A percentile compares a stretch with the other conserved stretches of the same genome.
These are phyloP conservation scores for Prenolepis imparis DNA, from an alignment of 2,888 invertebrate species.

Conservation along the genomic window DNA sequence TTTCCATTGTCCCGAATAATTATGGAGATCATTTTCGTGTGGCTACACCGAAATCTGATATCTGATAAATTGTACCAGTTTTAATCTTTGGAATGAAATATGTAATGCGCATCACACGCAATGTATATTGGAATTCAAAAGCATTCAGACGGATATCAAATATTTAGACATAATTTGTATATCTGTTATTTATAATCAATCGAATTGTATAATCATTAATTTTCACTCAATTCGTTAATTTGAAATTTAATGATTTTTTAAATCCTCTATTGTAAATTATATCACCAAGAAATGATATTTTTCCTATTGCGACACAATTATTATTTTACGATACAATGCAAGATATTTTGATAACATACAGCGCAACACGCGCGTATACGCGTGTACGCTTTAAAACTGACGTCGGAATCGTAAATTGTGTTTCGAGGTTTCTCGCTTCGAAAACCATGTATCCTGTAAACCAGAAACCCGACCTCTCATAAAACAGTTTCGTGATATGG, in stretches of 20 bases:
- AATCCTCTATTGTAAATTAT: not conserved
- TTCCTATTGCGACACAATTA: not conserved
- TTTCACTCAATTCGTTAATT: not conserved
- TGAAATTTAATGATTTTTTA: not conserved
- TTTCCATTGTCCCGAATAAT: constrained; percentile 39
- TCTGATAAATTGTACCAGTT: constrained; percentile 23
- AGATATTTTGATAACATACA: not conserved
- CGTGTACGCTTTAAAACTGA: not conserved
- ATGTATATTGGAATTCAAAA: not conserved
- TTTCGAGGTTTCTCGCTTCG: constrained; percentile 11
- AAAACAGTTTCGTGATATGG: constrained; percentile 45
- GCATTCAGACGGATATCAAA: constrained; percentile 11
- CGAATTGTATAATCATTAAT: not conserved
- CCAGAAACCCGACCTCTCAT: constrained; percentile 41
- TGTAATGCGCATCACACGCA: constrained; percentile 3
- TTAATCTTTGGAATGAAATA: constrained; percentile 34
- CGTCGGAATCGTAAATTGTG: not conserved
- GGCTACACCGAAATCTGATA: constrained; percentile 33
- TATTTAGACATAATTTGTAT: constrained; percentile 22
- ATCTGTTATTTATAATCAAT: constrained; percentile 12
- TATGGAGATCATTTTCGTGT: constrained; percentile 24
- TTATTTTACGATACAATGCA: not conserved
- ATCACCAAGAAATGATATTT: not conserved
- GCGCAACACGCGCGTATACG: not conserved
- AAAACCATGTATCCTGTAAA: constrained; percentile 19